Base-by-base conservation (phyloP, 2,888 invertebrate genomes). In the Nudaria mundana region DNA sequence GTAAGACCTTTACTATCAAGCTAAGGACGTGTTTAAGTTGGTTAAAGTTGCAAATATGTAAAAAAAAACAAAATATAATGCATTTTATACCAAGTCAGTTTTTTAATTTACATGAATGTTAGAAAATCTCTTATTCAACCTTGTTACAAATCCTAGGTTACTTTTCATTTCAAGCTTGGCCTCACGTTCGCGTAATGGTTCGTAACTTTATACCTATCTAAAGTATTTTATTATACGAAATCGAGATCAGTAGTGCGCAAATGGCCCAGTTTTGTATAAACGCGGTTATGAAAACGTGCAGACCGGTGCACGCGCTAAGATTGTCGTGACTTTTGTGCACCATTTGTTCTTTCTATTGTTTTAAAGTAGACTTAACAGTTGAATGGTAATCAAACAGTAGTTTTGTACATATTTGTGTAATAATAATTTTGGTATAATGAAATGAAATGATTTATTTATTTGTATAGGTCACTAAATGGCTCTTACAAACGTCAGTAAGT, bases 251-350 rank as follows among this genome's bases (percentile, higher is more conserved):
- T 55, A 40, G 60, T 39, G 48, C 30, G 44, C 54, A 55, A 58
- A 54, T 56, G 67, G 48, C 66, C 67, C 30, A 66, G 62, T 54
- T 56, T 64, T 40, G 42, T 46, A 32, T 16, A 11, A 40, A 41
- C 44, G 55, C 41, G 42, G 57, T 58, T 67, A 59, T 58, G 58
- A 59, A 59, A 60, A 61, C 63, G 54, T 57, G 62, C 50, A 41
- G 42, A 35, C 40, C 29, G 44, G 39, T 47, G 48, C 48, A 56
- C 63, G 60, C 52, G 56, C 59, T 30, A 37, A 40, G 32, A 31
- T 1, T 31, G 25, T 63, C 63, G 63, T 59, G 58, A 58, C 38
- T 44, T 51, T 43, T 48, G 58, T 22, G 40, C 31, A 36, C 29
- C 32, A 32, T 40, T 56, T 57, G 55, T 57, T 33, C 48, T 38